These are phyloP conservation scores for Liopterus haemorrhoidalis DNA, from an alignment of 2,888 invertebrate genomes.

Conservation along the genomic window DNA sequence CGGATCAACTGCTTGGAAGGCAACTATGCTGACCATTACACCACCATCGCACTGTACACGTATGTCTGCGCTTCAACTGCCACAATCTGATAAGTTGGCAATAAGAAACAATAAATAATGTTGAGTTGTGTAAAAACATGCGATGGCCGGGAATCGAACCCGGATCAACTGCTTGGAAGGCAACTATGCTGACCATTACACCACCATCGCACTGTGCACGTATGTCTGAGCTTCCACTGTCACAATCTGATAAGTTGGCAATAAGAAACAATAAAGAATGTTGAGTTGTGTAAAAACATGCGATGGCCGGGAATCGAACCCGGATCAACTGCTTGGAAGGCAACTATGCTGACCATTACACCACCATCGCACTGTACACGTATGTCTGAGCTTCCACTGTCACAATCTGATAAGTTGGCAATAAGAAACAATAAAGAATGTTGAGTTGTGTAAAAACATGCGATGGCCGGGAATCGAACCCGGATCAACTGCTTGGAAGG, in stretches of 20 bases:
- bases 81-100: no score
- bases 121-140: no score
- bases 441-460: no score
- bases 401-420: no score
- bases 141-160: conserved; percentile 49
- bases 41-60: conserved; percentile 21
- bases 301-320: conserved; percentile 23
- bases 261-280: no score
- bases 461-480: conserved; percentile 19
- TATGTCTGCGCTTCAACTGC: no score
- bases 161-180: conserved; percentile 49
- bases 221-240: no score
- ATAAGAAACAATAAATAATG: no score
- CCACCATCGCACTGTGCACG: conserved; percentile 48
- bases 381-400: no score
- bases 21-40: conserved; percentile 22
- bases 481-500: conserved; percentile 20
- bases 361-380: conserved; percentile 19
- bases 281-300: no score
- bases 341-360: conserved; percentile 24
- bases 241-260: no score
- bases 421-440: no score
- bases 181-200: conserved; percentile 48
- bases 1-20: conserved; percentile 22
- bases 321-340: conserved; percentile 24